Percentiles rank a stretch among this genome's conserved stretches.
Evolutionary conservation across 2,113 vertebrate species (phyloP).

Genomic region (Muscicapa adusta): DNA sequence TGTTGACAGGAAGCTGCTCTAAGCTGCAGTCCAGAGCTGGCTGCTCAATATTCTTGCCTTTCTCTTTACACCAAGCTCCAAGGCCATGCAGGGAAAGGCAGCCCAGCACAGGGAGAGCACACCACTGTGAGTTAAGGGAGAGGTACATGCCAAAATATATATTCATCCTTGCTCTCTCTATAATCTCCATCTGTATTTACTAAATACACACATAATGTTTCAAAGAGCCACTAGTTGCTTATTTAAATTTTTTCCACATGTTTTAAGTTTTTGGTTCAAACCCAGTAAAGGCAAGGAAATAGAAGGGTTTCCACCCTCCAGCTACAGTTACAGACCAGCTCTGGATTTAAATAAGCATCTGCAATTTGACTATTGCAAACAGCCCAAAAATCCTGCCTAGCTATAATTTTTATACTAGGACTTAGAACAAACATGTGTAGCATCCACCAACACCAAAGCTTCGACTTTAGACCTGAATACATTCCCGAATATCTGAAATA

Average conservation of each 20-base stretch:
- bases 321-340: conserved; percentile 36
- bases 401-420: not conserved
- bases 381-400: not conserved
- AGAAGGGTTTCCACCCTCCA: conserved; percentile 44
- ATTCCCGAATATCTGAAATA: not conserved
- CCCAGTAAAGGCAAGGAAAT: conserved; percentile 17
- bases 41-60: not conserved
- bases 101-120: not conserved
- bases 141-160: not conserved
- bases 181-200: conserved; percentile 5
- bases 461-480: not conserved
- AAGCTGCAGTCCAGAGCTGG: not conserved
- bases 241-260: conserved; percentile 56
- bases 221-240: not conserved
- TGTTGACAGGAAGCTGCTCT: not conserved
- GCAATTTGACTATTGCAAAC: conserved; percentile 10
- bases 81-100: not conserved
- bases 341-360: conserved; percentile 44
- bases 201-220: conserved; percentile 13
- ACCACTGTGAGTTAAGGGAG: not conserved
- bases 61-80: not conserved
- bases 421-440: not conserved
- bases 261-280: conserved; percentile 32
- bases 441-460: not conserved
- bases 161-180: not conserved